Base-by-base conservation (phyloP, 2,797 vertebrate genomes). In the Eulemur albifrons region DNA sequence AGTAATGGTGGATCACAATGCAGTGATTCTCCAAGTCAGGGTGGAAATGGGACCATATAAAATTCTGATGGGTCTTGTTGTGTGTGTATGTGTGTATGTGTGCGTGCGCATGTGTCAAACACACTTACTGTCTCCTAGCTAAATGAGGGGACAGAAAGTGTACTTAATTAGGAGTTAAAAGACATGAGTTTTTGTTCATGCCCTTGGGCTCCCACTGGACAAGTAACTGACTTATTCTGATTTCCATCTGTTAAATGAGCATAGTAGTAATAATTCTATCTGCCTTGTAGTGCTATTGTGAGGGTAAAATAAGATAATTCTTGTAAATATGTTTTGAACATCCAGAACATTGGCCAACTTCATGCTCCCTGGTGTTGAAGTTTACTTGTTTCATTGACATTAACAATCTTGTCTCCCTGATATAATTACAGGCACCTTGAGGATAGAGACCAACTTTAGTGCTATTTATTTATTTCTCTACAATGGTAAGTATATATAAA, bases 241-340 rank as follows among this genome's bases (percentile, higher is more conserved):
- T 43, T 79, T 45, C 21, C 57, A 40, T 61, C 57, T 90, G 10
- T 96, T 80, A 82, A 92, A 63, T 21, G 40, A 67, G 18, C 57
- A 30, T 11, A 54, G 25, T 65, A 80, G 59, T 50, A 70, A 27
- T 80, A 80, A 92, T 81, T 70, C 72, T 65, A 14, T 67, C 59
- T 84, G 59, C 38, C 4, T 93, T 43, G 20, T 43, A 20, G 8
- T 48, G 25, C 12, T 73, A 40, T 54, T 52, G 15, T 88, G 65
- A 70, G 32, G 18, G 5, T 76, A 38, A 93, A 84, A 84, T 87
- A 70, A 69, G 63, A 82, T 57, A 18, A 92, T 75, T 73, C 35
- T 90, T 87, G 43, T n/a, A 94, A 87, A 92, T 70, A 0, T 45
- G 27, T 77, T 93, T 92, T 65, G 30, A 40, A 85, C n/a, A 88